Percentiles rank a stretch among this genome's conserved stretches.
Conservation (phyloP, 2,113 vertebrate genomes). For the Mus musculus region DNA sequence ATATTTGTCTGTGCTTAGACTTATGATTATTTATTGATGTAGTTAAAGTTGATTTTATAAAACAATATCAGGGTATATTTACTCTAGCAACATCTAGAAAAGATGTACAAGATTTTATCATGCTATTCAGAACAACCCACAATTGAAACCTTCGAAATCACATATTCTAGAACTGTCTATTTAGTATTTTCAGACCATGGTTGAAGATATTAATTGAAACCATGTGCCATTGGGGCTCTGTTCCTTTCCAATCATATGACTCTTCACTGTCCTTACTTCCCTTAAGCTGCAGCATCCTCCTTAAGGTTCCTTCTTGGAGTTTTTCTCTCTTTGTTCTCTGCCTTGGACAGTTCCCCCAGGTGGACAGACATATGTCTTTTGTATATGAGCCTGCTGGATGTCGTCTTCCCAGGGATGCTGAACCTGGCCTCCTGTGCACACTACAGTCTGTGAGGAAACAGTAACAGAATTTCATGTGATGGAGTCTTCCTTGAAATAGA, state of each 20-base stretch:
- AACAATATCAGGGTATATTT: neutral
- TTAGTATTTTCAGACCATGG: neutral
- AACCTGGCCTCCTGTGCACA: neutral
- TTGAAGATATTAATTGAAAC: neutral
- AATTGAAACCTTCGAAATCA: neutral
- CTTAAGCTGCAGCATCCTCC: neutral
- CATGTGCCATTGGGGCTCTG: neutral
- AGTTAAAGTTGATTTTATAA: neutral
- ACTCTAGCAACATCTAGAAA: neutral
- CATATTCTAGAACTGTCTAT: neutral
- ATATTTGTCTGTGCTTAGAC: neutral
- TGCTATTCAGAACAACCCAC: neutral
- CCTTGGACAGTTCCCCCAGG: neutral
- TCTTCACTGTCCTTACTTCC: neutral
- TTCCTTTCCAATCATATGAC: fast-evolving
- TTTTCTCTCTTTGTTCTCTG: neutral
- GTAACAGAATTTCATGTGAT: neutral
- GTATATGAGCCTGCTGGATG: neutral
- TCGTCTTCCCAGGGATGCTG: neutral
- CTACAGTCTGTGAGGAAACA: too few relatives aligned
- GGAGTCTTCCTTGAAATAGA: too few relatives aligned
- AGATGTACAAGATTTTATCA: neutral
- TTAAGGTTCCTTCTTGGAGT: neutral
- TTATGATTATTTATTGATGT: neutral
- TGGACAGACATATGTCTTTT: neutral